phyloP scores from a whole-genome alignment of 2,888 invertebrate species.

The Blastobasis lacticolella region DNA sequence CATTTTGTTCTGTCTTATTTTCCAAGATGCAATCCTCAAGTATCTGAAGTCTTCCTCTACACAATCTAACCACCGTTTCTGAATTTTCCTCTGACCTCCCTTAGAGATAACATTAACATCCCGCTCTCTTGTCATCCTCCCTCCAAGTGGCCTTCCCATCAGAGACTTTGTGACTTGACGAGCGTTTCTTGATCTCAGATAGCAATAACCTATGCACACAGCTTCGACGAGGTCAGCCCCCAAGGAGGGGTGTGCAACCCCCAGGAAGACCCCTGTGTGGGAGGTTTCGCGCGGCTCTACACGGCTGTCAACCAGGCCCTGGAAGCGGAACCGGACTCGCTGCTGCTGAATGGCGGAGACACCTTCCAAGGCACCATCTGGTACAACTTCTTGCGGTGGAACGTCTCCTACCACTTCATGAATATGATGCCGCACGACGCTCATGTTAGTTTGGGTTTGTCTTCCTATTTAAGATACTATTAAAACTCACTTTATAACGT shows the following conservation, averaged over 20 bases:
- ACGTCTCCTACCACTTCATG: constrained; percentile 82
- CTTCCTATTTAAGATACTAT: no score
- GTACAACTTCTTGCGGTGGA: constrained; percentile 84
- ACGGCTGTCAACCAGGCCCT: constrained; percentile 64
- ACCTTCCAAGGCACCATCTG: constrained; percentile 81
- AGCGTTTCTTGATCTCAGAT: no score
- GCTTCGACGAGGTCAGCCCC: constrained; percentile 77
- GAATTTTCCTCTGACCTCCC: no score
- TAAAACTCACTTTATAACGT: no score
- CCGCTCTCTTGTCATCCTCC: no score
- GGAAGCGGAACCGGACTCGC: constrained; percentile 75
- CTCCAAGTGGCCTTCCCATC: no score
- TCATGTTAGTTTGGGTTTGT: constrained; percentile 70
- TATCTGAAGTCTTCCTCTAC: no score
- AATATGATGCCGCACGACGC: constrained; percentile 85
- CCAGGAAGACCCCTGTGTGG: constrained; percentile 71
- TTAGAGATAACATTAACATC: no score
- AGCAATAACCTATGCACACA: constrained; percentile 22
- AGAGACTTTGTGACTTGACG: no score
- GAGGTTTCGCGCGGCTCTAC: constrained; percentile 80
- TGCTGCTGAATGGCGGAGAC: constrained; percentile 80
- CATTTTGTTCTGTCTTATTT: no score
- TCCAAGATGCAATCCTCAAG: no score
- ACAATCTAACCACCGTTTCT: no score
- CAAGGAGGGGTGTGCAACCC: constrained; percentile 72